Base-by-base conservation (phyloP, 2,888 invertebrate species). In the Lymantria monacha region DNA sequence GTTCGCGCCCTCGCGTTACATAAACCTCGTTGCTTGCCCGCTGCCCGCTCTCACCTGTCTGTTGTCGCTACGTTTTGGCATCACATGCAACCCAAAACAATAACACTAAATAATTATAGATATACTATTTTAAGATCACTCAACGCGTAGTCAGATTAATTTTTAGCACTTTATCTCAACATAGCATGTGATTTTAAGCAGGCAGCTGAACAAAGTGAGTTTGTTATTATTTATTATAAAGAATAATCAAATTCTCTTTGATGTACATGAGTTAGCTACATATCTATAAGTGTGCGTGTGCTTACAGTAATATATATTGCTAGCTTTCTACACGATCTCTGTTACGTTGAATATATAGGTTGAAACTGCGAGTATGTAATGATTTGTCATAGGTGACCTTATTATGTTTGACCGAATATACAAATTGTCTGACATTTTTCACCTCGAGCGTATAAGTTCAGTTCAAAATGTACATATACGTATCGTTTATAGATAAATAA, bases 91-190 rank as follows among this genome's bases (percentile, higher is more conserved):
- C 78, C 74, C 83, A 85, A 80, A 85, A 90, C 87, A 88, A 89
- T 82, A 89, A 88, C 85, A 90, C 75, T 81, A 78, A 87, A 87
- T 85, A 86, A 87, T 89, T 86, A 87, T 88, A 90, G 88, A 85
- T 73, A 74, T 54, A 65, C 77, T 87, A 88, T 87, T 87, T 86
- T 71, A 64, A 79, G 73, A 70, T 68, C 73, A 79, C 79, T 81
- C 78, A 66, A 77, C 79, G 69, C 74, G 60, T 60, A 73, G 66
- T 75, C 61, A 69, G 68, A 76, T 74, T 78, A 79, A 84, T 84
- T 33, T 81, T 79, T 33, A 72, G 52, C 65, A 72, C 69, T 78
- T 22, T 70, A 67, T 76, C 74, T 69, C 70, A 65, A 66, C 63
- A 62, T 67, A 69, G 67, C 66, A 57, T 62, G 57, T 62, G 61